Conservation (phyloP, 2,888 invertebrate species). For the Alsophila aescularia region DNA sequence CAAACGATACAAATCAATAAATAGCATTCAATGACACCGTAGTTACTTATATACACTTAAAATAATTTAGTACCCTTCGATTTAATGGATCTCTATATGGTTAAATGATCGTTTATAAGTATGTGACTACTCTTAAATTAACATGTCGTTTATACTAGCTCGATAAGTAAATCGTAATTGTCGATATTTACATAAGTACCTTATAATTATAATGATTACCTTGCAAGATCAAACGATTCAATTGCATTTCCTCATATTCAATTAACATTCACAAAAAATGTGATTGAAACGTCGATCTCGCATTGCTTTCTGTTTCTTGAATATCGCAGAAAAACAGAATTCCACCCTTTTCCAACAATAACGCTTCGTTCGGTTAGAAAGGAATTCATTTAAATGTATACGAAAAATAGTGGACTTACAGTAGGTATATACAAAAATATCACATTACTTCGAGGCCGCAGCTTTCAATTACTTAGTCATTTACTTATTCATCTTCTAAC, state of each 20-base stretch:
- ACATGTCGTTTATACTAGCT: conserved; percentile 62
- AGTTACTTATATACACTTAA: conserved; percentile 77
- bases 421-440: conserved; percentile 85
- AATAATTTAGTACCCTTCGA: conserved; percentile 82
- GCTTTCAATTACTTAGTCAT: conserved; percentile 82
- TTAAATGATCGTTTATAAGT: conserved; percentile 68
- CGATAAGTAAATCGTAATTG: conserved; percentile 67
- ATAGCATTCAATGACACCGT: conserved; percentile 76
- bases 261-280: conserved; percentile 28
- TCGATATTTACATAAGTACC: conserved; percentile 80
- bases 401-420: conserved; percentile 84
- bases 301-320: conserved; percentile 52
- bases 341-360: conserved; percentile 65
- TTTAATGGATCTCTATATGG: conserved; percentile 75
- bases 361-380: conserved; percentile 76
- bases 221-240: conserved; percentile 37
- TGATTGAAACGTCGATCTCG: conserved; percentile 31
- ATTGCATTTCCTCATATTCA: conserved; percentile 34
- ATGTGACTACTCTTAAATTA: conserved; percentile 70
- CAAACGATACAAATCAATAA: conserved; percentile 80
- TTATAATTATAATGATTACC: conserved; percentile 63
- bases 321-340: conserved; percentile 55
- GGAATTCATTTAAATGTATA: conserved; percentile 83
- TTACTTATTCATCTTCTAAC: conserved; percentile 77
- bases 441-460: conserved; percentile 85